These are phyloP conservation scores for Protonibea diacanthus DNA, from an alignment of 2,797 vertebrate genomes.

Conservation along the genomic window DNA sequence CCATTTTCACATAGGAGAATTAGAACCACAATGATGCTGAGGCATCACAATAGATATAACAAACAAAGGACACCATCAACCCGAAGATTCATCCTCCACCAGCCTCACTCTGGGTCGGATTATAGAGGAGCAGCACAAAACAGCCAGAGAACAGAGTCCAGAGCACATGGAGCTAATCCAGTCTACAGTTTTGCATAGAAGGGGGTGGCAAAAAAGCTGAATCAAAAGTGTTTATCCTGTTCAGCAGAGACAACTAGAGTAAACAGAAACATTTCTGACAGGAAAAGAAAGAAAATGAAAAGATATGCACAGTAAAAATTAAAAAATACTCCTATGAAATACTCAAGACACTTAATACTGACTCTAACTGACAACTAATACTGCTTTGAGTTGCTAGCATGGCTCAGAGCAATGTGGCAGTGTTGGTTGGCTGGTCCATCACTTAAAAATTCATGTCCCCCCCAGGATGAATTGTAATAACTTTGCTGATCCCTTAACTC, in stretches of 20 bases:
- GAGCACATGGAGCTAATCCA: background rate
- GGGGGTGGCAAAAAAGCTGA: background rate
- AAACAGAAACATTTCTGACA: background rate
- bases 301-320: background rate
- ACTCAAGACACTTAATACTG: background rate
- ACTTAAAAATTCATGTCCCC: background rate
- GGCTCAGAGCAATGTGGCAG: background rate
- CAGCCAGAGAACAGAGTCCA: background rate
- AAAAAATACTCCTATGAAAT: background rate
- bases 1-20: conserved; percentile 12
- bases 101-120: background rate
- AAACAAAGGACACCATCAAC: background rate
- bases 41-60: background rate
- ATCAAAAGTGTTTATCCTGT: background rate
- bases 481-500: background rate
- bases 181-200: background rate
- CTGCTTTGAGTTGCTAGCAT: background rate
- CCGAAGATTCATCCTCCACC: background rate
- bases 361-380: background rate
- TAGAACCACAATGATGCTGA: background rate
- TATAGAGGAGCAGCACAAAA: background rate
- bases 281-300: background rate
- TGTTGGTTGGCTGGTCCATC: background rate
- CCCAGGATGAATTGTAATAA: background rate
- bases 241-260: background rate